Base-by-base conservation (phyloP, 2,113 vertebrate species). In the Ceratotherium simum region DNA sequence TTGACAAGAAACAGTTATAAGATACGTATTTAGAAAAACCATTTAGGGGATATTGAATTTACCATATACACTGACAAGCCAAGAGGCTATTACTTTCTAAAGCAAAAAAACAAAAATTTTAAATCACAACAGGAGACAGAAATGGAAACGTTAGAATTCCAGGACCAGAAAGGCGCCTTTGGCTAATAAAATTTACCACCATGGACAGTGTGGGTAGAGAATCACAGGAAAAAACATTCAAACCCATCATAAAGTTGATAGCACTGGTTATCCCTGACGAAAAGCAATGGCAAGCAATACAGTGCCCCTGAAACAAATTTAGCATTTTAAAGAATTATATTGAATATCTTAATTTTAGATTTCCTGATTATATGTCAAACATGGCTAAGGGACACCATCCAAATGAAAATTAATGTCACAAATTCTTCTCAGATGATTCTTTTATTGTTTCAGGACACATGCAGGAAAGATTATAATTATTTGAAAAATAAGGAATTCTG, bases 401-500 rank as follows among this genome's bases (percentile, higher is more conserved):
- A 13, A 58, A 51, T 64, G 58, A 79, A 10, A 36, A 64, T 33
- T 56, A 62, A n/a, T 31, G 46, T 29, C 80, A 85, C 20, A 42
- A 20, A 81, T 82, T 90, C 23, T 86, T 90, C 89, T 95, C 33
- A 62, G 42, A 31, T 60, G 39, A 73, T 67, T 67, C 51, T 94
- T 89, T 42, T 4, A 36, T 48, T 90, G 33, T 42, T 94, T 94
- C 12, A 39, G 76, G 42, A 25, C 16, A 1, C 58, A 58, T 31
- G 18, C 36, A 73, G 10, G 33, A 83, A n/a, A 54, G n/a, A 54
- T 18, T 23, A 70, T 10, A 69, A 70, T 62, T 11, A 60, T 62
- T 48, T 79, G n/a, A 90, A 90, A 94, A 92, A 81, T n/a, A 46
- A 67, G 29, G n/a, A 85, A 73, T 67, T 67, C 21, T 18, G n/a